Evolutionary conservation across 1,140 invertebrate species (phyloP).

Genomic region (Temnothorax longispinosus): DNA sequence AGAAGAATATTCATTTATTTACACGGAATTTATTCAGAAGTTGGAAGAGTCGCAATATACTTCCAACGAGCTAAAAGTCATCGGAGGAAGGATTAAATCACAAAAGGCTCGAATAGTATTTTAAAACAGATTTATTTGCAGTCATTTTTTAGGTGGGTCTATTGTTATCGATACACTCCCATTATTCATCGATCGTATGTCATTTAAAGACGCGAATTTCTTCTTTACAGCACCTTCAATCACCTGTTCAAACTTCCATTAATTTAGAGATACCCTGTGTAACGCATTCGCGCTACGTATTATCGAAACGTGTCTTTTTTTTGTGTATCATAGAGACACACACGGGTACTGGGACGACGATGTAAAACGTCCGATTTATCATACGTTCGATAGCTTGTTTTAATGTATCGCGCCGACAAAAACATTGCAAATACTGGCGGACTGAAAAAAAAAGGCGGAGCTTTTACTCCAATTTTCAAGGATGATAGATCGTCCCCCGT

Average conservation of each 20-base stretch:
- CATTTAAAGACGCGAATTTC: neutral
- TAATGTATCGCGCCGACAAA: slow-evolving; percentile 51
- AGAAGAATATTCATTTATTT: neutral
- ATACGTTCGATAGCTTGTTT: slow-evolving; percentile 59
- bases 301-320: slow-evolving; percentile 26
- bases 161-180: neutral
- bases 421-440: slow-evolving; percentile 51
- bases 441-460: slow-evolving; percentile 37
- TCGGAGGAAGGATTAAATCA: slow-evolving; percentile 8
- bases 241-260: neutral
- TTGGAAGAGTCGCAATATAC: neutral
- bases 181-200: neutral
- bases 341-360: neutral
- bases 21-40: neutral
- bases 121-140: slow-evolving; percentile 23
- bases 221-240: neutral
- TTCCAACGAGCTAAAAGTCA: neutral
- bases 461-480: slow-evolving; percentile 63
- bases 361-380: slow-evolving; percentile 60
- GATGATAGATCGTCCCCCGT: slow-evolving; percentile 53
- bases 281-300: slow-evolving; percentile 5
- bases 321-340: neutral
- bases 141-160: neutral
- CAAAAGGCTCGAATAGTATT: neutral
- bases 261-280: neutral